A percentile compares a stretch with the other conserved stretches of the same genome.
These are phyloP conservation scores for Silurus glanis DNA, from an alignment of 2,113 vertebrate species.

Conservation along the genomic window DNA sequence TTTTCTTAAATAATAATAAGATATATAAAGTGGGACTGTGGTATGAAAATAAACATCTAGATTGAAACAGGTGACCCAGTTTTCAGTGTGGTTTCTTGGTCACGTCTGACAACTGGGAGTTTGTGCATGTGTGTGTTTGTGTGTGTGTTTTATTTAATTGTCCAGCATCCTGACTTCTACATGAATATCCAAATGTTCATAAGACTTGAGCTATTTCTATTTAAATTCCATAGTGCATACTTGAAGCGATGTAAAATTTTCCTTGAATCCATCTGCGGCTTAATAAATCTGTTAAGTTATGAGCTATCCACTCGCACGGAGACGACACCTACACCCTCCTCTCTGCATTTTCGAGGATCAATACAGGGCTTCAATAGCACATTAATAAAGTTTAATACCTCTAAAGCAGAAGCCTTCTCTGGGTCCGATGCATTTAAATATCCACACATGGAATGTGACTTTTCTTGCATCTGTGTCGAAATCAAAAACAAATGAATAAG, in stretches of 20 bases:
- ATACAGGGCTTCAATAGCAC: constrained; percentile 19
- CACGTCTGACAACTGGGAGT: neutral
- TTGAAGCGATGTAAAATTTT: neutral
- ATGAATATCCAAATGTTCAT: neutral
- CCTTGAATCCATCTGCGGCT: neutral
- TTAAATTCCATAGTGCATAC: neutral
- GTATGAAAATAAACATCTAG: neutral
- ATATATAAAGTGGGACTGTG: neutral
- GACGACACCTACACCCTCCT: neutral
- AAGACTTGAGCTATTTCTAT: neutral
- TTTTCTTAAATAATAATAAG: neutral
- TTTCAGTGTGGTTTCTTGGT: neutral
- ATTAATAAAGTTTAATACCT: constrained; percentile 43
- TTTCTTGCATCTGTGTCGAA: neutral
- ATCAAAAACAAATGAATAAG: constrained; percentile 6
- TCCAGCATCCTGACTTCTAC: neutral
- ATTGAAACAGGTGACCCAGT: neutral
- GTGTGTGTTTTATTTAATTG: neutral
- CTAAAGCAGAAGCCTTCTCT: neutral
- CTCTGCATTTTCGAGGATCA: constrained; percentile 13
- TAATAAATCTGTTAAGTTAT: constrained; percentile 16
- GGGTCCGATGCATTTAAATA: constrained; percentile 29
- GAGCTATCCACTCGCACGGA: neutral
- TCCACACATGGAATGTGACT: neutral
- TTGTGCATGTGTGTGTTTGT: neutral